These are phyloP conservation scores for Isoperla grammatica DNA, from an alignment of 2,888 invertebrate species.

Conservation along the genomic window DNA sequence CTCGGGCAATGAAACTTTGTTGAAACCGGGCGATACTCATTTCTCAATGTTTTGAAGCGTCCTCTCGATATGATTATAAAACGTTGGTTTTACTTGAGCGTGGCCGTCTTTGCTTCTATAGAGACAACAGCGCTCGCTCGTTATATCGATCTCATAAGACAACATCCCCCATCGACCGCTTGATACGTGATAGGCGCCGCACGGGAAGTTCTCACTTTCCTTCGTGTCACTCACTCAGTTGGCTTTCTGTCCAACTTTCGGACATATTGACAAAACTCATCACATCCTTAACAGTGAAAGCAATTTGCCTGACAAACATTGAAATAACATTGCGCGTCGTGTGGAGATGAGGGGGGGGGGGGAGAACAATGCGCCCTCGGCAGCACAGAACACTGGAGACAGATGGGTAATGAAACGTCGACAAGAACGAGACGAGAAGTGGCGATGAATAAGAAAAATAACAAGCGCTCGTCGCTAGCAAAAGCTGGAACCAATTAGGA, in stretches of 20 bases:
- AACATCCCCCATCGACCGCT: too few relatives aligned
- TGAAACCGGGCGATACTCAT: too few relatives aligned
- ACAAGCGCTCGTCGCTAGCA: not conserved
- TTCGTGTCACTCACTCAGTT: too few relatives aligned
- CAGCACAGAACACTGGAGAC: not conserved
- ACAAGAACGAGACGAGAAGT: not conserved
- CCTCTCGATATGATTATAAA: too few relatives aligned
- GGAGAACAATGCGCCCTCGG: not conserved
- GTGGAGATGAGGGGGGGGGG: not conserved
- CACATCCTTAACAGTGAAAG: slow-evolving; percentile 2
- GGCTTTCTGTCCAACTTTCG: not conserved
- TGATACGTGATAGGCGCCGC: too few relatives aligned
- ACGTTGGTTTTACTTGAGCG: too few relatives aligned
- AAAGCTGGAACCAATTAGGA: slow-evolving; percentile 8
- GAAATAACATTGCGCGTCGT: not conserved
- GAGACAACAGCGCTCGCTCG: too few relatives aligned
- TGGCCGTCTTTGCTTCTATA: not conserved
- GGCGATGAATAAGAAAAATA: slow-evolving; percentile 8
- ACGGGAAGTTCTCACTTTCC: too few relatives aligned
- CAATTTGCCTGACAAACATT: slow-evolving; percentile 3
- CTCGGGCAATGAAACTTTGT: too few relatives aligned
- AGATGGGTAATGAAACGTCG: slow-evolving; percentile 8
- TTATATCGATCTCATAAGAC: too few relatives aligned
- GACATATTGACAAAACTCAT: slow-evolving; percentile 1
- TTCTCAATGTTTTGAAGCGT: too few relatives aligned